These are phyloP conservation scores for Neotoma lepida DNA, from an alignment of 2,113 vertebrate species.

Conservation along the genomic window DNA sequence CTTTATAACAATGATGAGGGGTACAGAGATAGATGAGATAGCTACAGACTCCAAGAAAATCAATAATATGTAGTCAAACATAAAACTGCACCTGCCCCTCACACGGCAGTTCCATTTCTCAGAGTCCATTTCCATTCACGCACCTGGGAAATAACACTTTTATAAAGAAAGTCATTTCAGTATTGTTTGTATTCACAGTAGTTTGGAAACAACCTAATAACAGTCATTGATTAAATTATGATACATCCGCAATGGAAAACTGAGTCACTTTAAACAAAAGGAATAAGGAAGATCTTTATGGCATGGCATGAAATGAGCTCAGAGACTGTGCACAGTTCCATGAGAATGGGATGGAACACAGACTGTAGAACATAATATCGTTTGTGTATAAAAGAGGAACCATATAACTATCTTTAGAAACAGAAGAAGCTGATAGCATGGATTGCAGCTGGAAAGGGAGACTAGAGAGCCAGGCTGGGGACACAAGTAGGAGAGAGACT, in stretches of 20 bases:
- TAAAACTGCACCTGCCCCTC: neutral
- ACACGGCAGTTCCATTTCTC: neutral
- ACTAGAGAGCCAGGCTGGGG: neutral
- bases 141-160: neutral
- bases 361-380: neutral
- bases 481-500: neutral
- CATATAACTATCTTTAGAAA: neutral
- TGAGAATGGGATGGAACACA: neutral
- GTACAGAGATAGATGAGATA: neutral
- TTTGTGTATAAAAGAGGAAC: neutral
- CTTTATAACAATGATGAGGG: neutral
- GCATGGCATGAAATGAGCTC: neutral
- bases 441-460: neutral
- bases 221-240: neutral
- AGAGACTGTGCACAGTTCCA: neutral
- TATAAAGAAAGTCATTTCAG: neutral
- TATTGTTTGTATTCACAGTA: slow-evolving; percentile 1
- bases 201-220: slow-evolving; percentile 18
- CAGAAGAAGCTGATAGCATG: neutral
- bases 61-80: neutral
- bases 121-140: neutral
- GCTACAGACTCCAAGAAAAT: neutral
- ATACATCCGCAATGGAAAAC: neutral
- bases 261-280: slow-evolving; percentile 15
- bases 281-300: slow-evolving; percentile 1